phyloP scores from a whole-genome alignment of 2,113 vertebrate genomes.

The Castor canadensis region DNA sequence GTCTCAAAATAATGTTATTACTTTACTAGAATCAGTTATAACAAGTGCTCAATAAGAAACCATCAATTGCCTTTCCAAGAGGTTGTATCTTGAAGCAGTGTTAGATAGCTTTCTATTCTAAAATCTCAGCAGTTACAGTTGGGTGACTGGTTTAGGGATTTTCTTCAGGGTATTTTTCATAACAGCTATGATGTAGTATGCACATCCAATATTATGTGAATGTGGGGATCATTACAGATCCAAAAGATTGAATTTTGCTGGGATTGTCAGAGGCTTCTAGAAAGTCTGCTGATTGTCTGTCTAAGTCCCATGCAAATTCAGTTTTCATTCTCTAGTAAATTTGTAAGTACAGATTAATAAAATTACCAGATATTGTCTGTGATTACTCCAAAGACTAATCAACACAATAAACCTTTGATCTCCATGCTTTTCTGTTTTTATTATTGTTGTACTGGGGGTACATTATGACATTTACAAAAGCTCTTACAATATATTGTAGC shows the following conservation, averaged over 20 bases:
- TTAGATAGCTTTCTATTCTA: background rate
- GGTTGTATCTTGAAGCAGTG: background rate
- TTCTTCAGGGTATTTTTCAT: background rate
- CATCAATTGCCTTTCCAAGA: background rate
- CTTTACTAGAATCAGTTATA: background rate
- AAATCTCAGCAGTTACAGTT: background rate
- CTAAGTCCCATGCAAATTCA: background rate
- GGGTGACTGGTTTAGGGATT: background rate
- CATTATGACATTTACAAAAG: too few species aligned
- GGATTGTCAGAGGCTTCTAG: background rate
- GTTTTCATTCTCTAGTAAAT: background rate
- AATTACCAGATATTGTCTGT: background rate
- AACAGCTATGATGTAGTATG: background rate
- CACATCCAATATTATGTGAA: background rate
- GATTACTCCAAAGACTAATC: background rate
- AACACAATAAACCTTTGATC: background rate
- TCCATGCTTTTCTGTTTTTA: background rate
- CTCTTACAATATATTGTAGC: too few species aligned
- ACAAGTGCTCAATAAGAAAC: background rate
- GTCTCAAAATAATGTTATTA: background rate
- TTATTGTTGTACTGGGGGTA: too few species aligned
- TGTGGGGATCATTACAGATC: too few species aligned
- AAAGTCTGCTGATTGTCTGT: background rate
- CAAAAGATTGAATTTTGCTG: background rate
- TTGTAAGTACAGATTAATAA: background rate